These are phyloP conservation scores for Oxygymnocypris stewartii DNA, from an alignment of 2,113 vertebrate genomes.

Conservation along the genomic window DNA sequence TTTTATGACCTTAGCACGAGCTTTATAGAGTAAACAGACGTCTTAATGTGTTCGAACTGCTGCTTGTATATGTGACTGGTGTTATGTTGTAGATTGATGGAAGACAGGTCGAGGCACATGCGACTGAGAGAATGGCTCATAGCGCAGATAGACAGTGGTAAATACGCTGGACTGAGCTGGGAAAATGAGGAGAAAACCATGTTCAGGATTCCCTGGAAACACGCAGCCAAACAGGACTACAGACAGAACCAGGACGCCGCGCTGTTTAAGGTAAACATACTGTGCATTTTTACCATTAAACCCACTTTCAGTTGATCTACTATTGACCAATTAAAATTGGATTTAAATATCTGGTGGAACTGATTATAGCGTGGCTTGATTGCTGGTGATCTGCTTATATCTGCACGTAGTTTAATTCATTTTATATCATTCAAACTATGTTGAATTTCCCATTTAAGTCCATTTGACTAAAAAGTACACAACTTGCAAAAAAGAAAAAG, in stretches of 20 bases:
- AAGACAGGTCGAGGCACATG: conserved; percentile 68
- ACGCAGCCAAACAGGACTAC: conserved; percentile 89
- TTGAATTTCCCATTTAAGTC: neutral
- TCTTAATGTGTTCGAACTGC: neutral
- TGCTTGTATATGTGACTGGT: neutral
- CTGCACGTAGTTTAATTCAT: neutral
- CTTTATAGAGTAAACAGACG: neutral
- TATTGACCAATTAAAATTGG: too few species aligned
- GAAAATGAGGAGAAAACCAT: conserved; percentile 78
- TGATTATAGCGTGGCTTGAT: neutral
- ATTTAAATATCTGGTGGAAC: neutral
- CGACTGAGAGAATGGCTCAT: conserved; percentile 86
- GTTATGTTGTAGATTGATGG: conserved; percentile 62
- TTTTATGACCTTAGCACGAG: neutral
- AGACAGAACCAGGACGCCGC: conserved; percentile 82
- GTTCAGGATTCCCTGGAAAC: conserved; percentile 93
- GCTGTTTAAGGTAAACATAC: conserved; percentile 82
- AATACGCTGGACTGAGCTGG: conserved; percentile 83
- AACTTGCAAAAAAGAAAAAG: neutral
- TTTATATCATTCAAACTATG: neutral
- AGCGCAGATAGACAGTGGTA: conserved; percentile 83
- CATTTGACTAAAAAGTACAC: neutral
- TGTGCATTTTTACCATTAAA: neutral
- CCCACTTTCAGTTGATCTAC: neutral
- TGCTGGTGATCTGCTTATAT: neutral